Conservation (phyloP, 2,888 invertebrate species). For the Octonoba sinensis region DNA sequence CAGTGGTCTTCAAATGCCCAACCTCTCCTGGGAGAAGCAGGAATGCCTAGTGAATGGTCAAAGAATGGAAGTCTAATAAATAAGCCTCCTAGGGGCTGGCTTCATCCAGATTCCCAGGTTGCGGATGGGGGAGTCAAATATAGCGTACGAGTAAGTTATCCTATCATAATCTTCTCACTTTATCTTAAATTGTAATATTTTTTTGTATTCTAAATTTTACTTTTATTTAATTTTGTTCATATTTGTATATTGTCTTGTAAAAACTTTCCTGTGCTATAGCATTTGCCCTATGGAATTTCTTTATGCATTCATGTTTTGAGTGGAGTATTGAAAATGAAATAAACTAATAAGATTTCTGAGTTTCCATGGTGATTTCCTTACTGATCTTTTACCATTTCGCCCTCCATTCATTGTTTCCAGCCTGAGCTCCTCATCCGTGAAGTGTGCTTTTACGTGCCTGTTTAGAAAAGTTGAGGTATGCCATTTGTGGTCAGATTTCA, state of each 20-base stretch:
- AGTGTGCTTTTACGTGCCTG: no score
- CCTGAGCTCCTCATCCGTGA: no score
- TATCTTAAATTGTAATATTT: neutral
- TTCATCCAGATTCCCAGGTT: constrained; percentile 86
- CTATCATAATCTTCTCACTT: neutral
- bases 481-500: no score
- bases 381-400: no score
- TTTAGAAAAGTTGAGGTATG: no score
- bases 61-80: constrained; percentile 75
- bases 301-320: no score
- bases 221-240: neutral
- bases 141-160: constrained; percentile 77
- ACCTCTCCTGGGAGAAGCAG: constrained; percentile 47
- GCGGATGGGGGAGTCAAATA: constrained; percentile 91
- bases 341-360: no score
- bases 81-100: constrained; percentile 86
- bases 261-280: no score
- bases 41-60: constrained; percentile 69
- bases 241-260: constrained; percentile 2
- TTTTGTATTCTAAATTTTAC: neutral
- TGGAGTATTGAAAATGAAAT: no score
- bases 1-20: constrained; percentile 54
- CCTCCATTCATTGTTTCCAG: no score
- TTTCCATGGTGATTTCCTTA: no score
- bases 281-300: no score